Percentiles rank a stretch among this genome's conserved stretches.
These are phyloP conservation scores for Brachyptera risi DNA, from an alignment of 2,888 invertebrate species.

Conservation along the genomic window DNA sequence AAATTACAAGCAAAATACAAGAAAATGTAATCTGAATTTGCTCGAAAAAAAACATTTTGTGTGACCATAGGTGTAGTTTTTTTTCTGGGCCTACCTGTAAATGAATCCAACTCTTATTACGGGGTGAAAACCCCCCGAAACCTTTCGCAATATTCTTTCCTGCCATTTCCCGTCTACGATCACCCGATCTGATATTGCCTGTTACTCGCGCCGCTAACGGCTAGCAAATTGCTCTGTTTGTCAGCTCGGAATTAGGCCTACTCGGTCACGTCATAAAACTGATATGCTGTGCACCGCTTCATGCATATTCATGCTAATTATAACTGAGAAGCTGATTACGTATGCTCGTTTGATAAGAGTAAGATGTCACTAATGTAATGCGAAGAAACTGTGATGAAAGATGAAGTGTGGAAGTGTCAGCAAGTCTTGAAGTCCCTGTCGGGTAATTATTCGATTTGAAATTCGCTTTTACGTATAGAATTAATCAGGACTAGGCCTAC, in stretches of 20 bases:
- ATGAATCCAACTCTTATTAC: constrained; percentile 1
- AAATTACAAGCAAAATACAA: not conserved
- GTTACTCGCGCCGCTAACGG: too few species aligned
- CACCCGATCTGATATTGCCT: not conserved
- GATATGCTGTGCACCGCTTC: not conserved
- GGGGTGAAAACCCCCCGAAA: constrained; percentile 11
- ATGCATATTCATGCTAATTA: too few species aligned
- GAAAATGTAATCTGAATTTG: not conserved
- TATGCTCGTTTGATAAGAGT: not conserved
- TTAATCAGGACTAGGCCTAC: too few species aligned
- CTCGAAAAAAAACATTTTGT: too few species aligned
- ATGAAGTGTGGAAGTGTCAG: not conserved
- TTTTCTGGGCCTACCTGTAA: not conserved
- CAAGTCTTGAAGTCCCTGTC: too few species aligned
- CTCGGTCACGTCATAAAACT: not conserved
- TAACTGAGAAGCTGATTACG: not conserved
- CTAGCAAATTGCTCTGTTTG: not conserved
- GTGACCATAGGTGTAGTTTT: too few species aligned
- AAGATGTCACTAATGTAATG: too few species aligned
- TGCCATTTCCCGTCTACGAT: not conserved
- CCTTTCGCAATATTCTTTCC: not conserved
- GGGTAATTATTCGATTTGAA: too few species aligned
- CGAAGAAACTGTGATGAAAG: too few species aligned
- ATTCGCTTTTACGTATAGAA: too few species aligned
- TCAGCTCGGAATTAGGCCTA: not conserved